Conservation (phyloP, 2,888 invertebrate genomes). For the Lasioglossum figueresi region DNA sequence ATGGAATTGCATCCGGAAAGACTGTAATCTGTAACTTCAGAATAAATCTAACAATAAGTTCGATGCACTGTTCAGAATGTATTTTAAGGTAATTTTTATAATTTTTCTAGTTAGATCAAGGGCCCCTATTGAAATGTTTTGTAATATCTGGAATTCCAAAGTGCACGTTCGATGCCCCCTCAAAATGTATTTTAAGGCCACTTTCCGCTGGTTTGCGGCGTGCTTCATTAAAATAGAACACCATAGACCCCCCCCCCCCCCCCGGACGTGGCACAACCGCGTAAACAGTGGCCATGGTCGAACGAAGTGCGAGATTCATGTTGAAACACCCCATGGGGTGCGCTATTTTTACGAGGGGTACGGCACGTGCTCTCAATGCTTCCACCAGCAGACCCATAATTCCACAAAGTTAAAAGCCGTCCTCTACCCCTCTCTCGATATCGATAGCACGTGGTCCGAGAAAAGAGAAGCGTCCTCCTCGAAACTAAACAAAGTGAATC, state of each 20-base stretch:
- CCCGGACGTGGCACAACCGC: slow-evolving; percentile 34
- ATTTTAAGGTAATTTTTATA: not conserved
- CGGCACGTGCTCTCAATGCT: slow-evolving; percentile 24
- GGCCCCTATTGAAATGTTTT: not conserved
- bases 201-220: not conserved
- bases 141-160: not conserved
- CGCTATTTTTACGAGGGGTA: slow-evolving; percentile 61
- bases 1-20: too few species aligned
- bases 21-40: too few species aligned
- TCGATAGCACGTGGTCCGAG: not conserved
- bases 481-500: not conserved
- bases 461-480: not conserved
- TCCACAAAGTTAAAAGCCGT: not conserved
- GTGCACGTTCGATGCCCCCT: not conserved
- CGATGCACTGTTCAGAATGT: too few species aligned
- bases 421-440: not conserved
- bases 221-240: slow-evolving; percentile 56
- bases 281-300: slow-evolving; percentile 46
- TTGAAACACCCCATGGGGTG: slow-evolving; percentile 57
- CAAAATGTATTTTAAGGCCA: not conserved
- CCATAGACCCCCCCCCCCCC: slow-evolving; percentile 36
- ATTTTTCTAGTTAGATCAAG: not conserved
- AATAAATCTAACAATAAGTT: too few species aligned
- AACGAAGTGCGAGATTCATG: slow-evolving; percentile 33
- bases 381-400: not conserved